Evolutionary conservation across 2,888 invertebrate genomes (phyloP), one percentile per base, ranked within the genome.

Genomic region (Odontothrips loti): DNA sequence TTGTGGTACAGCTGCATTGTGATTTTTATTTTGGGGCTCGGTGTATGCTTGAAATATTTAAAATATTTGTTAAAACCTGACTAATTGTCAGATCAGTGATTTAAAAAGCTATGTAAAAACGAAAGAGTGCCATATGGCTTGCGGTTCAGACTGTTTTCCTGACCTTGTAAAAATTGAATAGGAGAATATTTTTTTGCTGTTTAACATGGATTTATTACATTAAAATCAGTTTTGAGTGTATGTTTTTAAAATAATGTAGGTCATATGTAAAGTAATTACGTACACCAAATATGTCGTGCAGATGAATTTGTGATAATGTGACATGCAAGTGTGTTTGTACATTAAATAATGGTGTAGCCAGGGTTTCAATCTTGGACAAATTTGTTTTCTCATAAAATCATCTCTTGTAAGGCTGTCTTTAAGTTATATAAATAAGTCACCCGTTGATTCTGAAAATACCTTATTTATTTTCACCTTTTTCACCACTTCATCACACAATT

Each of bases 271-370:
- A 27, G 27, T 75, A 75, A 75, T 75, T 27, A 75, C 34, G 34
- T 43, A 43, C 68, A 75, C 68, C 68, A 75, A 75, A 75, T 75
- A 75, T 75, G 27, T 75, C 23, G 27, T 27, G 68, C 68, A 75
- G 68, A 75, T 75, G 68, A 75, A 75, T 75, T 75, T 75, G 68
- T 75, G 68, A 75, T 75, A 75, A 75, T 75, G 68, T 75, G 68
- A 75, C 68, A 27, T 75, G 68, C 68, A 75, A 75, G 68, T 75
- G 68, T 75, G 68, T 75, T 75, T 75, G 23, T 75, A 75, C 27
- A 27, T 75, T 75, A 75, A 58, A 27, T 75, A n/a, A 75, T 75
- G 68, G 68, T 75, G 68, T 75, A 75, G 68, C 68, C 68, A 75
- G 68, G 68, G 68, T 75, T 75, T 75, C 27, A 27, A 75, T 23